A percentile compares a stretch with the other conserved stretches of the same genome.
Evolutionary conservation across 2,113 vertebrate species (phyloP).

Genomic region (Silurus meridionalis): DNA sequence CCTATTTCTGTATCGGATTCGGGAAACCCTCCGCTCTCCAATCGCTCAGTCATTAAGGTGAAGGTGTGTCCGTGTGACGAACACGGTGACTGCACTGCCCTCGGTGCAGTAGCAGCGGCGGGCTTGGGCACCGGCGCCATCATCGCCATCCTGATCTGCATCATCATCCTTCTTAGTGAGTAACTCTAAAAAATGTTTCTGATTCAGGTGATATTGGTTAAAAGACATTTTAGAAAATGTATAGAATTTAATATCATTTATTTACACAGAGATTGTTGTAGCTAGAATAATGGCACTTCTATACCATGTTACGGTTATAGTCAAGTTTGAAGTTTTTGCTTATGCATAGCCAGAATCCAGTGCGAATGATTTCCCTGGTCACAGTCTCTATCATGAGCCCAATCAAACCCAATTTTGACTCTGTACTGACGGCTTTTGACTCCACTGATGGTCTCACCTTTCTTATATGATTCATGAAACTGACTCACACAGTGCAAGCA

Average conservation of each 20-base stretch:
- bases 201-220: not conserved
- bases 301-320: not conserved
- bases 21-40: slow-evolving; percentile 90
- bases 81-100: slow-evolving; percentile 89
- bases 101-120: slow-evolving; percentile 84
- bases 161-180: slow-evolving; percentile 91
- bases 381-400: not conserved
- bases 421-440: not conserved
- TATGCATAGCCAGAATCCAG: not conserved
- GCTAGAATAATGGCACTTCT: not conserved
- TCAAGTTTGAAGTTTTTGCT: not conserved
- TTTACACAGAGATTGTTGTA: not conserved
- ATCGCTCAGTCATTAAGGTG: slow-evolving; percentile 89
- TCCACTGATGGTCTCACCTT: not conserved
- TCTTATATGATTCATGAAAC: slow-evolving; percentile 22
- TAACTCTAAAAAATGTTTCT: slow-evolving; percentile 29
- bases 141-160: slow-evolving; percentile 91
- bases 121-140: slow-evolving; percentile 94
- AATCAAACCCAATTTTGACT: not conserved
- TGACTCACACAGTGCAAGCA: slow-evolving; percentile 10
- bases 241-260: not conserved
- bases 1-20: slow-evolving; percentile 90
- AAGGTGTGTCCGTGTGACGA: slow-evolving; percentile 95
- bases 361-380: not conserved
- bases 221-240: not conserved